Percentiles rank a stretch among this genome's conserved stretches.
These are phyloP conservation scores for Pegoplata infirma DNA, from an alignment of 2,888 invertebrate genomes.

Conservation along the genomic window DNA sequence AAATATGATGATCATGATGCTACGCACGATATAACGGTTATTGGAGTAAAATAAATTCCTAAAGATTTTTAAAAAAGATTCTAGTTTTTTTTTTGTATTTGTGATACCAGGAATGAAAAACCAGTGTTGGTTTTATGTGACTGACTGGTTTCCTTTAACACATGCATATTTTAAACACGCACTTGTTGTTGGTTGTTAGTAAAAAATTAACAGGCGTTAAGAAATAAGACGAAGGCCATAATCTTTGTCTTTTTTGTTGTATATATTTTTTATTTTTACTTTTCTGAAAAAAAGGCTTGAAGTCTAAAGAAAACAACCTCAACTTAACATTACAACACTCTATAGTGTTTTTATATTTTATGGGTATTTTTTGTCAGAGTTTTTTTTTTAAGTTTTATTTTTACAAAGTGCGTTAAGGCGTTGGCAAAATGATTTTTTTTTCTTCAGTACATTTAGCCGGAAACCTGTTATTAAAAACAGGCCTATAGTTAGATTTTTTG, in stretches of 20 bases:
- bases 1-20: neutral
- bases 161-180: conserved; percentile 60
- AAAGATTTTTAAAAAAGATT: too few relatives aligned
- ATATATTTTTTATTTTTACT: conserved; percentile 1
- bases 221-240: conserved; percentile 61
- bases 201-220: conserved; percentile 64
- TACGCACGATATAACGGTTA: conserved; percentile 49
- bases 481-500: conserved; percentile 54
- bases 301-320: conserved; percentile 32
- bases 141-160: conserved; percentile 11
- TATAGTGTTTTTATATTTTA: conserved; percentile 49
- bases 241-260: conserved; percentile 42
- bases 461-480: conserved; percentile 61
- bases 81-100: neutral
- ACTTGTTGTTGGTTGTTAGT: conserved; percentile 60
- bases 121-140: conserved; percentile 23
- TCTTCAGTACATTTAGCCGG: conserved; percentile 37
- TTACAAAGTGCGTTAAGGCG: conserved; percentile 62
- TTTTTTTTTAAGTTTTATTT: conserved; percentile 16
- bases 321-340: conserved; percentile 42
- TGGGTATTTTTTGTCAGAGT: conserved; percentile 11
- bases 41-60: conserved; percentile 32
- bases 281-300: conserved; percentile 40
- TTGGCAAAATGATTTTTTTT: conserved; percentile 60
- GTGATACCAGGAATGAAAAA: neutral